Evolutionary conservation across 2,888 invertebrate genomes (phyloP), one percentile per base, ranked within the genome.

Genomic region (Miltochrista miniata): DNA sequence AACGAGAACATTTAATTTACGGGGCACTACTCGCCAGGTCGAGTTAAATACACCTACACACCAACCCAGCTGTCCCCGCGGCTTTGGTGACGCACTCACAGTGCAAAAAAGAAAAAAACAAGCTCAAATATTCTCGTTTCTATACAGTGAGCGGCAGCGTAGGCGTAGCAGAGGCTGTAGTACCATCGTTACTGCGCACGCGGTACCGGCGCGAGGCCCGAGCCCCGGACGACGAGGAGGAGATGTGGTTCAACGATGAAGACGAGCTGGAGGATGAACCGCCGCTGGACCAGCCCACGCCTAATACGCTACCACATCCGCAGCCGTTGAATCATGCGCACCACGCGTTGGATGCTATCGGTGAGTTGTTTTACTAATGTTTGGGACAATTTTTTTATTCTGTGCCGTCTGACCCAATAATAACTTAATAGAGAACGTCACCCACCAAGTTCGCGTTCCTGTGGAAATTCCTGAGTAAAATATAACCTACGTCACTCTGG

Each of bases 211-310:
- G 98, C 59, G 98, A 99, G 90, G 97, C 97, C 69, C 94, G 98
- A 49, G 96, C 98, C 82, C 94, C 98, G 74, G 99, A 99, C 64
- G 98, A 99, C 78, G 99, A 99, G 72, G 99, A 99, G 79, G 99
- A 99, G 90, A 97, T 98, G 95, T 99, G 98, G 98, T 99, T 99
- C 88, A 98, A 98, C 80, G 98, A 98, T 73, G 99, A 99, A 64
- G 98, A 98, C 80, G 98, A 98, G 80, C 95, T 96, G 61, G 96
- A 97, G 56, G 97, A 98, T 76, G 96, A 95, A 57, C 94, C 94
- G 80, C 93, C 83, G 68, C 80, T 90, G 35, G 91, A 82, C 74
- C 72, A 87, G 24, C 77, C 86, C 14, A 29, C 67, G 47, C 51
- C 80, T 77, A 83, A 79, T 52, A 63, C 82, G 46, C 85, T 79